phyloP scores from a whole-genome alignment of 2,797 vertebrate genomes.

The Danio albolineatus region DNA sequence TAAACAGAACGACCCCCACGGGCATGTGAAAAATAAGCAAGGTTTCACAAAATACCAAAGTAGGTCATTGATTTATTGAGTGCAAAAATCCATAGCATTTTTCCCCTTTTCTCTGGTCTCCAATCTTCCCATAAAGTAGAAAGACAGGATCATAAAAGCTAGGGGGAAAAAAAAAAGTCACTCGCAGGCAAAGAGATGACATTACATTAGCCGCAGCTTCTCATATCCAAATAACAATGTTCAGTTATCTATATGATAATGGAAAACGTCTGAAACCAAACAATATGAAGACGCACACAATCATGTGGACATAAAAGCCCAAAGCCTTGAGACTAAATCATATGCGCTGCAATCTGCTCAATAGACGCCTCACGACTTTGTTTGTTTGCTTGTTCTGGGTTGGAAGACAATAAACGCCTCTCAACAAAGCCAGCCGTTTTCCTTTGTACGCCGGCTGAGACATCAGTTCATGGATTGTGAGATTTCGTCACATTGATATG shows the following conservation, averaged over 20 bases:
- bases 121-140: constrained; percentile 44
- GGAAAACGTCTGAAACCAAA: constrained; percentile 63
- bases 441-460: constrained; percentile 56
- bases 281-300: constrained; percentile 65
- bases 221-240: constrained; percentile 69
- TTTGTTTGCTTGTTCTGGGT: constrained; percentile 41
- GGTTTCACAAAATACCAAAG: constrained; percentile 54
- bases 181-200: constrained; percentile 56
- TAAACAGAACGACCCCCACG: constrained; percentile 33
- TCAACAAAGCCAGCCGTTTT: constrained; percentile 65
- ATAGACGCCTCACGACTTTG: constrained; percentile 65
- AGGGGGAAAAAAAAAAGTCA: constrained; percentile 44
- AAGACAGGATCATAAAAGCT: constrained; percentile 50
- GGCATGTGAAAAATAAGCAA: constrained; percentile 40
- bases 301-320: constrained; percentile 56
- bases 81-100: constrained; percentile 54
- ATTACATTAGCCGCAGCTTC: constrained; percentile 64
- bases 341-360: constrained; percentile 74
- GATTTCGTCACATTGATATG: constrained; percentile 37
- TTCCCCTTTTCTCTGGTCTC: constrained; percentile 33
- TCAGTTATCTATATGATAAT: constrained; percentile 82
- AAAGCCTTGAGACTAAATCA: constrained; percentile 68
- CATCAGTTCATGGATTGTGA: constrained; percentile 8
- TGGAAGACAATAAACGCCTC: constrained; percentile 70
- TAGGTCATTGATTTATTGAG: constrained; percentile 57